phyloP scores from a whole-genome alignment of 2,113 vertebrate genomes.

The Otolemur garnettii region DNA sequence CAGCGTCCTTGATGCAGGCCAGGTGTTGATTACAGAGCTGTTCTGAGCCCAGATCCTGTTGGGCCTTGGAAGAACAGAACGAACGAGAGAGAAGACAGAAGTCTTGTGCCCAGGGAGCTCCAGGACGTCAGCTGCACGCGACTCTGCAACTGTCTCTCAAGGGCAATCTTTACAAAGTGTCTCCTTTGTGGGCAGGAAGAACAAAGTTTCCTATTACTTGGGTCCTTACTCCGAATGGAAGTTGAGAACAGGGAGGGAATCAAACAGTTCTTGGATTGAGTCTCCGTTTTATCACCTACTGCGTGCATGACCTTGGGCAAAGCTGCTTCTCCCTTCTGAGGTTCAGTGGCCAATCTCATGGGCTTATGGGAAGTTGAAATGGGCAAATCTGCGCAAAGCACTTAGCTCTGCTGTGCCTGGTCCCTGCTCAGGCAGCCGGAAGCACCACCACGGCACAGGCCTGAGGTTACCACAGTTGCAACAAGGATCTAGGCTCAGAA shows the following conservation, averaged over 20 bases:
- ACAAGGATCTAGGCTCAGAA: accelerated
- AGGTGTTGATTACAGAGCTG: not conserved
- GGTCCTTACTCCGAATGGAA: not conserved
- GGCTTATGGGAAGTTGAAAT: not conserved
- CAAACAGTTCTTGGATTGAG: accelerated
- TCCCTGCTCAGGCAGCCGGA: not conserved
- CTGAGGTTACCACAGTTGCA: accelerated
- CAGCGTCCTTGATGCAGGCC: not conserved
- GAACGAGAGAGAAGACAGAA: not conserved
- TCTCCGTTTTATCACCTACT: not conserved
- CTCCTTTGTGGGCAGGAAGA: accelerated
- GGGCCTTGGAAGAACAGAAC: not conserved
- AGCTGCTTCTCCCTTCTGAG: too few relatives aligned
- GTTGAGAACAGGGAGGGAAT: not conserved
- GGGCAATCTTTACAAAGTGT: not conserved
- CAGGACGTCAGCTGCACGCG: accelerated
- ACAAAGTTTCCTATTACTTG: accelerated
- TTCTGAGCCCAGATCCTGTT: not conserved
- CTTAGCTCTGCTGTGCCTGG: accelerated
- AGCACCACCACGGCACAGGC: accelerated
- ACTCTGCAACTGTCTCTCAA: accelerated
- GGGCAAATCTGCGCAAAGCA: accelerated
- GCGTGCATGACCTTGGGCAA: accelerated
- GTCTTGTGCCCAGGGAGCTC: not conserved
- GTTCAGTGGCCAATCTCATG: not conserved